Conservation (phyloP, 2,797 vertebrate genomes). For the Perdix hodgsoniae region DNA sequence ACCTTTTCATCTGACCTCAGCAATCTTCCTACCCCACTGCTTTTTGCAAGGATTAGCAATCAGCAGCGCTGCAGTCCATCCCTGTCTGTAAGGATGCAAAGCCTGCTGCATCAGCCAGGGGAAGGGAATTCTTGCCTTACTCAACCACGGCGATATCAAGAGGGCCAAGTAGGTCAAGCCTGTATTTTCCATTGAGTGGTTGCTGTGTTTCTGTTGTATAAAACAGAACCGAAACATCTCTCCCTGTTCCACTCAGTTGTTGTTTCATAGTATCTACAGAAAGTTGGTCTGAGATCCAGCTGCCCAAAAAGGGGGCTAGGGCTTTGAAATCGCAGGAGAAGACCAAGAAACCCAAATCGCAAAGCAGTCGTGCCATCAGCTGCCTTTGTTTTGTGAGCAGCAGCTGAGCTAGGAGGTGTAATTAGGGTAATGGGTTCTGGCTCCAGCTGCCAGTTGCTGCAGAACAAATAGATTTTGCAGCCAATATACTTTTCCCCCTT, state of each 20-base stretch:
- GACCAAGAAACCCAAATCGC: constrained; percentile 59
- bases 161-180: not conserved
- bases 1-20: not conserved
- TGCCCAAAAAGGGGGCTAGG: not conserved
- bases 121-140: not conserved
- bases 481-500: constrained; percentile 5
- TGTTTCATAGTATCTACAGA: not conserved
- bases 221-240: not conserved
- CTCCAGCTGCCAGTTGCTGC: constrained; percentile 58
- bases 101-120: not conserved
- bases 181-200: not conserved
- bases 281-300: not conserved
- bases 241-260: not conserved
- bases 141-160: accelerated
- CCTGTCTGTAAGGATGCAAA: not conserved
- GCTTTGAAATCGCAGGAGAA: not conserved
- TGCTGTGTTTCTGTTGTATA: not conserved
- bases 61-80: not conserved
- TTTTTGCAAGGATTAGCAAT: not conserved
- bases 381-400: constrained; percentile 65
- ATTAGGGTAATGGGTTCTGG: constrained; percentile 63
- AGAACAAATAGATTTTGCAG: constrained; percentile 60
- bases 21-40: not conserved
- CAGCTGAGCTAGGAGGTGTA: constrained; percentile 49
- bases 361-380: constrained; percentile 46